phyloP scores from a whole-genome alignment of 2,797 vertebrate genomes.

The Pteronotus mesoamericanus region DNA sequence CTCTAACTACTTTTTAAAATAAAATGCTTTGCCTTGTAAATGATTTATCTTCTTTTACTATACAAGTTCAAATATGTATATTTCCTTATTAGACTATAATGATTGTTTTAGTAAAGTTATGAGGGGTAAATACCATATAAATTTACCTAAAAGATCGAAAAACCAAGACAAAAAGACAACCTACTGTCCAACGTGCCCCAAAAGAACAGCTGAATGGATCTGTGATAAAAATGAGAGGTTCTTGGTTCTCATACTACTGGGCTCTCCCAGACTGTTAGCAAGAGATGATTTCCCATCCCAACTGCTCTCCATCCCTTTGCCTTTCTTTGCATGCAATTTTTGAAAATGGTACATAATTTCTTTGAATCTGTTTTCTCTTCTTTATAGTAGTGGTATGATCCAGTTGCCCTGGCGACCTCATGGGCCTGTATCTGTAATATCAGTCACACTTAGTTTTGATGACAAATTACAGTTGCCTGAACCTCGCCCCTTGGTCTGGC shows the following conservation, averaged over 20 bases:
- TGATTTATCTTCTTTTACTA: background rate
- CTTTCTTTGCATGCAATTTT: background rate
- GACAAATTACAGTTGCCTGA: background rate
- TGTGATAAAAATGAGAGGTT: background rate
- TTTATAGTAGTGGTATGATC: background rate
- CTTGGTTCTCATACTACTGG: background rate
- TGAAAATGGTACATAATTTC: background rate
- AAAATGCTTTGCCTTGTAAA: background rate
- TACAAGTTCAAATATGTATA: background rate
- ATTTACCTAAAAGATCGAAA: background rate
- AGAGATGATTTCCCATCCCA: background rate
- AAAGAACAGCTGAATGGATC: background rate
- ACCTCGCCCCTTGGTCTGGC: accelerated
- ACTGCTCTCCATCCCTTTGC: background rate
- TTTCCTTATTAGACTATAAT: background rate
- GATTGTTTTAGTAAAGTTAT: background rate
- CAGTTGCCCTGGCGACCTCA: background rate
- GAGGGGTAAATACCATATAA: background rate
- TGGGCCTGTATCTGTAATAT: background rate
- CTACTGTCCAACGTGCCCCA: background rate
- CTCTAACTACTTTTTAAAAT: background rate
- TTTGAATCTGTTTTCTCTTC: background rate
- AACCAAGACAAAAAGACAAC: background rate
- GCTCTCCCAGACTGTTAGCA: background rate
- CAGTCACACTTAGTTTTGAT: background rate